These are phyloP conservation scores for Chiroxiphia lanceolata DNA, from an alignment of 2,797 vertebrate species.

Conservation along the genomic window DNA sequence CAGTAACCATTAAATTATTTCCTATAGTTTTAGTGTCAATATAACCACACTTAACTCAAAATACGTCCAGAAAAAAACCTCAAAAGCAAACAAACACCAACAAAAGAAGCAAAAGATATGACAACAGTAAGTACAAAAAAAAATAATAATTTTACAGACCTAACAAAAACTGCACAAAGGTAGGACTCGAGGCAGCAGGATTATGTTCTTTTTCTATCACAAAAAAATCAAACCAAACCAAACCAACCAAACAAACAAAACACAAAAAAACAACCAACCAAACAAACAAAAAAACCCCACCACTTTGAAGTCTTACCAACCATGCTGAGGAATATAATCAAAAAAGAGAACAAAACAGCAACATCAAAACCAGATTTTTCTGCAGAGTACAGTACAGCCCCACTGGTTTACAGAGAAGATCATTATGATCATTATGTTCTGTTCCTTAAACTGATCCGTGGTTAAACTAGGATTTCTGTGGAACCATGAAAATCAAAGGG, in stretches of 20 bases:
- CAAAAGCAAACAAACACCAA: not conserved
- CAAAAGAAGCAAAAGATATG: not conserved
- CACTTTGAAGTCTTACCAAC: not conserved
- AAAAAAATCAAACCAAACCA: not conserved
- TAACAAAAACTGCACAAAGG: not conserved
- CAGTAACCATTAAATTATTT: not conserved
- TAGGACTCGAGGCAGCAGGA: not conserved
- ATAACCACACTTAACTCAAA: not conserved
- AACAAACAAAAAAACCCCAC: too few relatives aligned
- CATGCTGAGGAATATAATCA: not conserved
- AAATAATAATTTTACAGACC: not conserved
- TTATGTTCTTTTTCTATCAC: not conserved
- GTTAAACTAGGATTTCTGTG: slow-evolving; percentile 23
- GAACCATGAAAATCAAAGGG: slow-evolving; percentile 16
- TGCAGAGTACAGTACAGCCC: slow-evolving; percentile 4
- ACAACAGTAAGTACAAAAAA: not conserved
- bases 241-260: not conserved
- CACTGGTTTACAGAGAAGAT: not conserved
- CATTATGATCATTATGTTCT: not conserved
- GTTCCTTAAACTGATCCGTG: not conserved
- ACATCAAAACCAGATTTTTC: not conserved
- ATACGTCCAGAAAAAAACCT: not conserved
- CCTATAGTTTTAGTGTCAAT: not conserved
- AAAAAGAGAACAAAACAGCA: slow-evolving; percentile 10
- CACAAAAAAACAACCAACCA: not conserved